Percentiles rank a stretch among this genome's conserved stretches.
Conservation (phyloP, 2,888 invertebrate species). For the Teleiodes luculella region DNA sequence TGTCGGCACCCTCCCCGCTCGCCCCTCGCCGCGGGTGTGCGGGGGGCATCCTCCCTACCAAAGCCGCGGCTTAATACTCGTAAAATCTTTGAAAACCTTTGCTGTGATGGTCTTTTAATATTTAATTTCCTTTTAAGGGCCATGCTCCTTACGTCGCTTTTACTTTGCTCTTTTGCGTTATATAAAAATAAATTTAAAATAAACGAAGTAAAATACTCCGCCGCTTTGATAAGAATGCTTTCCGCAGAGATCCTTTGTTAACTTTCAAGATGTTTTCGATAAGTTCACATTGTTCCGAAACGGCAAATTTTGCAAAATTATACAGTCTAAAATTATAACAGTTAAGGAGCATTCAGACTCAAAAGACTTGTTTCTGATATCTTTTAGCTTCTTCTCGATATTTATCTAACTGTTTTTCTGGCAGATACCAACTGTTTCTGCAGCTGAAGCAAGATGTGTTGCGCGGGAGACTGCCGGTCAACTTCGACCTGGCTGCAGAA, state of each 20-base stretch:
- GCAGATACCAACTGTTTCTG: slow-evolving; percentile 96
- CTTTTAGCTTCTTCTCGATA: neutral
- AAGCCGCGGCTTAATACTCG: slow-evolving; percentile 57
- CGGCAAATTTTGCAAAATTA: neutral
- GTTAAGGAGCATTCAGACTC: no score
- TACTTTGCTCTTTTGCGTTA: slow-evolving; percentile 36
- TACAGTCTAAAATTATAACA: neutral
- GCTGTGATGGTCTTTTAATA: slow-evolving; percentile 66
- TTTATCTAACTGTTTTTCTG: neutral
- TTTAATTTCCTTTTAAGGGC: slow-evolving; percentile 66
- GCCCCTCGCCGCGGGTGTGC: neutral
- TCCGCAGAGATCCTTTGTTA: slow-evolving; percentile 25
- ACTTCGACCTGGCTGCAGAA: slow-evolving; percentile 94
- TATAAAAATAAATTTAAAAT: slow-evolving; percentile 39
- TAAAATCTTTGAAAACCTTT: slow-evolving; percentile 63
- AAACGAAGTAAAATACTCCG: slow-evolving; percentile 24
- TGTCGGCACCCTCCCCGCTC: slow-evolving; percentile 35
- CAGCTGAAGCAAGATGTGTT: slow-evolving; percentile 98
- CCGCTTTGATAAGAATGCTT: slow-evolving; percentile 21
- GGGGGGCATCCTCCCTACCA: neutral
- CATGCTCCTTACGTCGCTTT: slow-evolving; percentile 39
- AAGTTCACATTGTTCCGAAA: slow-evolving; percentile 22
- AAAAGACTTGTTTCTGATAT: neutral
- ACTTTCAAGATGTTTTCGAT: slow-evolving; percentile 26
- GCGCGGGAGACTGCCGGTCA: slow-evolving; percentile 93